Evolutionary conservation across 2,888 invertebrate genomes (phyloP).

Genomic region (Keiferia lycopersicella): DNA sequence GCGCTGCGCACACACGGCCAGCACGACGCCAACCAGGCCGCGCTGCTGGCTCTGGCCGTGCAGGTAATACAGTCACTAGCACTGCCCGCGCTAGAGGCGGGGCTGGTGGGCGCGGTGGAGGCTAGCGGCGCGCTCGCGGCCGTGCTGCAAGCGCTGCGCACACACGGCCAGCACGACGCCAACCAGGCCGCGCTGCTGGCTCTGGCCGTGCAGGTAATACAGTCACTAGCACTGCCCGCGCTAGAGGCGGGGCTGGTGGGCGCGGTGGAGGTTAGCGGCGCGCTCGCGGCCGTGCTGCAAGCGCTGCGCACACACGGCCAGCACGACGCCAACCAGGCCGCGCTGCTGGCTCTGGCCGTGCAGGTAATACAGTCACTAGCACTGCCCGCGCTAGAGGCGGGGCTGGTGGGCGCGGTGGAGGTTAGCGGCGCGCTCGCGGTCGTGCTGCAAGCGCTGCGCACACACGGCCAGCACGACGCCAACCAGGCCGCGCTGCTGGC

Average conservation of each 20-base stretch:
- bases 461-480: slow-evolving; percentile 95
- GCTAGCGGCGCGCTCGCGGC: slow-evolving; percentile 86
- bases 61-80: slow-evolving; percentile 75
- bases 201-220: slow-evolving; percentile 87
- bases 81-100: slow-evolving; percentile 57
- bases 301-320: slow-evolving; percentile 94
- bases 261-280: slow-evolving; percentile 72
- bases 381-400: slow-evolving; percentile 43
- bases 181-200: slow-evolving; percentile 91
- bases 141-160: slow-evolving; percentile 89
- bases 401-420: slow-evolving; percentile 72
- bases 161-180: slow-evolving; percentile 95
- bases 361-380: slow-evolving; percentile 77
- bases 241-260: slow-evolving; percentile 82
- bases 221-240: slow-evolving; percentile 64
- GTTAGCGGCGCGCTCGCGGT: slow-evolving; percentile 86
- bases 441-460: slow-evolving; percentile 89
- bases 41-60: slow-evolving; percentile 88
- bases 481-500: slow-evolving; percentile 91
- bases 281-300: slow-evolving; percentile 88
- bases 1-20: slow-evolving; percentile 94
- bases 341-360: slow-evolving; percentile 88
- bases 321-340: slow-evolving; percentile 93
- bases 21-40: slow-evolving; percentile 93
- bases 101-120: slow-evolving; percentile 72